A percentile compares a stretch with the other conserved stretches of the same genome.
phyloP scores from a whole-genome alignment of 1,140 invertebrate species.

The Procambarus virginalis region DNA sequence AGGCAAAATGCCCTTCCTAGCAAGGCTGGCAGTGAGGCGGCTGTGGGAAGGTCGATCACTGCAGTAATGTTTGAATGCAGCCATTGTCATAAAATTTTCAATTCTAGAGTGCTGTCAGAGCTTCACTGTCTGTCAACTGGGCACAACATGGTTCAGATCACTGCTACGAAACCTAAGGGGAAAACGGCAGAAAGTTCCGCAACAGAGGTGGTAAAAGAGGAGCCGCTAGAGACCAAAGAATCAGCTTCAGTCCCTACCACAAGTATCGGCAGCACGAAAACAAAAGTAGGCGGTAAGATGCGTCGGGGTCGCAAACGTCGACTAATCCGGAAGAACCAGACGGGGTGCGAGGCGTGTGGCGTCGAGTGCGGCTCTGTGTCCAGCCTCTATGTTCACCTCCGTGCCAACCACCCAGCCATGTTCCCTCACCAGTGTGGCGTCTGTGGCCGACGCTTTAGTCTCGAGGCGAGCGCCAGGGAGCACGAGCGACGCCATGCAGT shows the following conservation, averaged over 20 bases:
- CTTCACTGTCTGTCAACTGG: conserved; percentile 55
- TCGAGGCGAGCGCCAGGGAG: conserved; percentile 48
- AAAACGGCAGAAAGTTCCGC: neutral
- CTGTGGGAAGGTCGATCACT: neutral
- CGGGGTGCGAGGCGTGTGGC: conserved; percentile 34
- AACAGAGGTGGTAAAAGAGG: neutral
- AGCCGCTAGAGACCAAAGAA: neutral
- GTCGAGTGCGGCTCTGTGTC: conserved; percentile 54
- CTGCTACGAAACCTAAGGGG: neutral
- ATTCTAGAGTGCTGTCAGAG: conserved; percentile 22
- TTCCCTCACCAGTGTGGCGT: conserved; percentile 51
- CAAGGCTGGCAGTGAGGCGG: neutral
- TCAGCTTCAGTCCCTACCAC: neutral
- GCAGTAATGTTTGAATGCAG: conserved; percentile 5
- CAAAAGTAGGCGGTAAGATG: neutral
- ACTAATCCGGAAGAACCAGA: conserved; percentile 45
- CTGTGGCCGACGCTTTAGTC: conserved; percentile 47
- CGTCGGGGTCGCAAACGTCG: conserved; percentile 37
- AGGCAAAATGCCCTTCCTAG: conserved; percentile 37
- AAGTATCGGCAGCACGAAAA: neutral
- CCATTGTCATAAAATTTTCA: conserved; percentile 41
- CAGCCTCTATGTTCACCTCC: conserved; percentile 47
- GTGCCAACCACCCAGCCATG: conserved; percentile 29
- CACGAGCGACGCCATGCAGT: conserved; percentile 58
- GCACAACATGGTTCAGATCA: conserved; percentile 13